Conservation (phyloP, 2,113 vertebrate species). For the Bostrychus sinensis region DNA sequence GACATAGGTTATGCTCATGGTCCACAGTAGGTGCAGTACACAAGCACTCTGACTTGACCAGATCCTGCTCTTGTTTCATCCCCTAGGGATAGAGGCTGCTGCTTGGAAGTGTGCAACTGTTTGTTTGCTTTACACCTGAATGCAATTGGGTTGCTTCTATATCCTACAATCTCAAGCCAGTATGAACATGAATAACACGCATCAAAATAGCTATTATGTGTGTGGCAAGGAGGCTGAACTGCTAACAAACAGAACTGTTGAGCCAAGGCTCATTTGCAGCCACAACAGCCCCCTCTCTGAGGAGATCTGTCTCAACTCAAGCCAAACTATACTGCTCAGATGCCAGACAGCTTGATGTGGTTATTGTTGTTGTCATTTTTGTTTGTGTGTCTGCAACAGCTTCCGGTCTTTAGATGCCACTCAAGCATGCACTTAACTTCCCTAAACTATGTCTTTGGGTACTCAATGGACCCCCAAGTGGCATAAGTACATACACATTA, state of each 20-base stretch:
- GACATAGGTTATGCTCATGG: too few species aligned
- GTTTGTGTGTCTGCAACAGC: constrained; percentile 31
- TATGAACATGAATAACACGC: not conserved
- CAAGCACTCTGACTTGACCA: constrained; percentile 9
- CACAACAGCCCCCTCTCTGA: constrained; percentile 2
- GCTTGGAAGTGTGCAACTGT: constrained; percentile 10
- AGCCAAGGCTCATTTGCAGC: constrained; percentile 28
- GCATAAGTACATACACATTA: constrained; percentile 9
- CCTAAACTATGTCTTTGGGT: constrained; percentile 20
- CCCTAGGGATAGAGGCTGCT: constrained; percentile 10
- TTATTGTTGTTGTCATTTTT: constrained; percentile 46
- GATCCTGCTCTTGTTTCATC: constrained; percentile 16
- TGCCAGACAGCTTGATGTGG: constrained; percentile 46
- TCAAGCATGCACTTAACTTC: constrained; percentile 12
- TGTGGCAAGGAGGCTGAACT: constrained; percentile 15
- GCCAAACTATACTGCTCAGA: constrained; percentile 30
- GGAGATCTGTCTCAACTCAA: constrained; percentile 16
- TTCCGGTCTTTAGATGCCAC: constrained; percentile 34
- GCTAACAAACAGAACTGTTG: constrained; percentile 14
- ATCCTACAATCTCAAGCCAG: not conserved
- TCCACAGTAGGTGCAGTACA: not conserved
- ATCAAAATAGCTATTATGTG: not conserved
- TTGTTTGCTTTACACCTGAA: not conserved
- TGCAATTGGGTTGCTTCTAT: constrained; percentile 10
- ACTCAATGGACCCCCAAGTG: constrained; percentile 11